A percentile compares a stretch with the other conserved stretches of the same genome.
phyloP scores from a whole-genome alignment of 2,888 invertebrate species.

The Aleiodes testaceus region DNA sequence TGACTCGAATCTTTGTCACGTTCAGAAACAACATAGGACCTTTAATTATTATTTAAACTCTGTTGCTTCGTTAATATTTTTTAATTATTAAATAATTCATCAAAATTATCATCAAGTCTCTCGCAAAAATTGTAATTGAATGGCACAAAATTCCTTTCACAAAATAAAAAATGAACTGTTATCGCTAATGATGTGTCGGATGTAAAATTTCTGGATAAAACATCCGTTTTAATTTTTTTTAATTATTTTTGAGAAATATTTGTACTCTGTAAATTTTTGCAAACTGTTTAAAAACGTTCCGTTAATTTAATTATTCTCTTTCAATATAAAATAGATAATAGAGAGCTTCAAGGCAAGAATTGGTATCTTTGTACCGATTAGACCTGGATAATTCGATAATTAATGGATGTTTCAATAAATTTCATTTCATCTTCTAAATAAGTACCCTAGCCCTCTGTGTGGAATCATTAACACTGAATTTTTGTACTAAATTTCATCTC shows the following conservation, averaged over 20 bases:
- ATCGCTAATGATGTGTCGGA: constrained; percentile 28
- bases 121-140: constrained; percentile 47
- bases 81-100: constrained; percentile 14
- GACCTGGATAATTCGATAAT: constrained; percentile 66
- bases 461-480: constrained; percentile 30
- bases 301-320: constrained; percentile 22
- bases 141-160: constrained; percentile 46
- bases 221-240: constrained; percentile 31
- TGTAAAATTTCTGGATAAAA: constrained; percentile 34
- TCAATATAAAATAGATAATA: constrained; percentile 59
- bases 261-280: constrained; percentile 65
- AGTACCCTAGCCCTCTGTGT: constrained; percentile 40
- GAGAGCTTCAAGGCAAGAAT: constrained; percentile 73
- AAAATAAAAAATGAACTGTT: constrained; percentile 21
- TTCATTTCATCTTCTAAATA: constrained; percentile 35
- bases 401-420: constrained; percentile 47
- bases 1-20: constrained; percentile 55
- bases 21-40: constrained; percentile 48
- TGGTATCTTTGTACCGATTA: constrained; percentile 72
- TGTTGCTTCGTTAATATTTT: constrained; percentile 23
- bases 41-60: constrained; percentile 29
- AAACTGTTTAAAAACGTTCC: constrained; percentile 2
- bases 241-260: constrained; percentile 60
- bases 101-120: constrained; percentile 28
- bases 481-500: constrained; percentile 32